Evolutionary conservation across 2,888 invertebrate genomes (phyloP), one percentile per base, ranked within the genome.

Genomic region (Dichetophora obliterata): DNA sequence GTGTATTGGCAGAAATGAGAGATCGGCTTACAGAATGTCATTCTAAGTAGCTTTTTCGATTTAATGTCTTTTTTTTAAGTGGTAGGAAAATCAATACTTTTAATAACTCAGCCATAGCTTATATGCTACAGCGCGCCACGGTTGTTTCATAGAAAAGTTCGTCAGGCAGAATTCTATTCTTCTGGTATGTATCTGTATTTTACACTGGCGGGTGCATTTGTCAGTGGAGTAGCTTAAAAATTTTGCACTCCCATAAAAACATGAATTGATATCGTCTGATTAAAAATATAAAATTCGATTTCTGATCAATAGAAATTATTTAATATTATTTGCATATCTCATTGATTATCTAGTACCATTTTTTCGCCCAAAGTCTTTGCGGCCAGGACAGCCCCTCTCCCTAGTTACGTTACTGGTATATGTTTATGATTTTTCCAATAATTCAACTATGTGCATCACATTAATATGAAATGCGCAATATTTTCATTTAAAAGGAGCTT

Each of bases 401-500:
- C n/a, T n/a, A n/a, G n/a, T n/a, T n/a, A n/a, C n/a, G n/a, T n/a
- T n/a, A n/a, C n/a, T n/a, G n/a, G n/a, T n/a, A n/a, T n/a, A n/a
- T n/a, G n/a, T 84, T 86, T 85, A 84, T 84, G 85, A 85, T 86
- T 83, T 83, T 86, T 85, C 82, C 86, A 84, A 84, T 84, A 84
- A 86, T 85, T 86, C 84, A 75, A 63, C 24, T 43, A 54, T 48
- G 66, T 68, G 65, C 66, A 73, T 63, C 48, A 77, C 77, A 75
- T 77, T 75, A n/a, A n/a, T n/a, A n/a, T n/a, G n/a, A n/a, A n/a
- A n/a, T n/a, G n/a, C 74, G 78, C 75, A 77, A 79, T 77, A 81
- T 81, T 83, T 83, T 85, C 84, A 87, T 84, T 84, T 83, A 87
- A 68, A 88, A 88, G 86, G 84, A 86, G 88, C 88, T 88, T 88